These are phyloP conservation scores for Pelodytes ibericus DNA, from an alignment of 2,797 vertebrate genomes.

Conservation along the genomic window DNA sequence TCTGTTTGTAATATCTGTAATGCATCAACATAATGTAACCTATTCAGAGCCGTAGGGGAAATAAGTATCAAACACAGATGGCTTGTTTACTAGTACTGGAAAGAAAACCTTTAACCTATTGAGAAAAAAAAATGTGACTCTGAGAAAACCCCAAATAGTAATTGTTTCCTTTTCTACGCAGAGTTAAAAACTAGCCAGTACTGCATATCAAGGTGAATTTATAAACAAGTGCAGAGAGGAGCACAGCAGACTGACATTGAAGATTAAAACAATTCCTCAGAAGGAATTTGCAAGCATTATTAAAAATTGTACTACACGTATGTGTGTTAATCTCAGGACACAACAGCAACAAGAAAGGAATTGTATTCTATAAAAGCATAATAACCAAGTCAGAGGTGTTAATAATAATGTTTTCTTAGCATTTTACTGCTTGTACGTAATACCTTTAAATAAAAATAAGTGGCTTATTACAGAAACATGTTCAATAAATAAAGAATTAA, in stretches of 20 bases:
- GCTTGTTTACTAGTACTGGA: background rate
- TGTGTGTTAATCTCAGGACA: slow-evolving; percentile 3
- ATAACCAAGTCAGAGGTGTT: background rate
- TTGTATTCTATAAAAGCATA: background rate
- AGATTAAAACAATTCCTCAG: slow-evolving; percentile 1
- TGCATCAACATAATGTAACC: background rate
- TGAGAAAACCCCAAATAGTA: background rate
- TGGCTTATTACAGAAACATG: too few species aligned
- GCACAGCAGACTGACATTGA: background rate
- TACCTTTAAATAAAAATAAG: too few species aligned
- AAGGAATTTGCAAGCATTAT: slow-evolving; percentile 1
- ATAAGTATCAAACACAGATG: background rate
- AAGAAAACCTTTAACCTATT: background rate
- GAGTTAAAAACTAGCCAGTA: background rate
- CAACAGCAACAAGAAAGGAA: background rate
- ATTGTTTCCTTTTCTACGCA: background rate
- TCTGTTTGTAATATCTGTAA: background rate
- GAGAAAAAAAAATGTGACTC: background rate
- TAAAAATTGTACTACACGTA: background rate
- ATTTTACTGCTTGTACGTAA: background rate
- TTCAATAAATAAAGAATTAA: background rate
- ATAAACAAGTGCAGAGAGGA: background rate
- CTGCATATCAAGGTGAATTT: background rate
- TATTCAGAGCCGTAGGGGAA: background rate
- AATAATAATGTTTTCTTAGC: background rate